Evolutionary conservation across 2,888 invertebrate genomes (phyloP).

Genomic region (Drosophila mimica): DNA sequence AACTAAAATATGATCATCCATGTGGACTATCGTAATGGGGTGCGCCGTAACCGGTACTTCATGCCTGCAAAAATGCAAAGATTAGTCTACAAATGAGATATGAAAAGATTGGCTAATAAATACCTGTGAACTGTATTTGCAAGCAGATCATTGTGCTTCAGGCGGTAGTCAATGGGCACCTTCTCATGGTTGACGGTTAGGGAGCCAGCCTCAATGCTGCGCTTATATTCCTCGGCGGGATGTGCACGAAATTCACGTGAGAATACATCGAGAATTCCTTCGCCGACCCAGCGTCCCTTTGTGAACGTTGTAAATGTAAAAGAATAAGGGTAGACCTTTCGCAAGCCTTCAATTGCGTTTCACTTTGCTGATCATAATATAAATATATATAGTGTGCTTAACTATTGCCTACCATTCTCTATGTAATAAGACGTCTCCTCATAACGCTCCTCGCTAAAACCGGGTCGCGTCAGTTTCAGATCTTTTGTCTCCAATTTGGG

Average conservation of each 20-base stretch:
- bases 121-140: conserved; percentile 97
- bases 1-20: conserved; percentile 99
- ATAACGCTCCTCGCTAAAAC: conserved; percentile 96
- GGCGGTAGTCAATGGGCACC: conserved; percentile 94
- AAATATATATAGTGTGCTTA: neutral
- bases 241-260: conserved; percentile 96
- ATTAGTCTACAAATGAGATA: conserved; percentile 52
- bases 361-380: conserved; percentile 13
- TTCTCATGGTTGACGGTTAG: conserved; percentile 96
- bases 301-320: conserved; percentile 97
- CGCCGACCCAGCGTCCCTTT: conserved; percentile 97
- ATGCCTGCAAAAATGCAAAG: conserved; percentile 91
- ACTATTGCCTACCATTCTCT: conserved; percentile 91
- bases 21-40: conserved; percentile 97
- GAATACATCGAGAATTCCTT: conserved; percentile 95
- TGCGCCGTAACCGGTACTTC: conserved; percentile 98
- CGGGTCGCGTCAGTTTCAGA: conserved; percentile 94
- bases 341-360: conserved; percentile 87
- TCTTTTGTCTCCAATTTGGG: conserved; percentile 95
- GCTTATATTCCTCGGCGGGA: conserved; percentile 95
- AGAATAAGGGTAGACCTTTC: conserved; percentile 98
- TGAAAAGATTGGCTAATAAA: neutral
- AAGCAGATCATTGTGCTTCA: conserved; percentile 96
- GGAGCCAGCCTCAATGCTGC: conserved; percentile 95
- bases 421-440: conserved; percentile 98